Evolutionary conservation across 2,113 vertebrate species (phyloP).

Genomic region (Siniperca knerii): DNA sequence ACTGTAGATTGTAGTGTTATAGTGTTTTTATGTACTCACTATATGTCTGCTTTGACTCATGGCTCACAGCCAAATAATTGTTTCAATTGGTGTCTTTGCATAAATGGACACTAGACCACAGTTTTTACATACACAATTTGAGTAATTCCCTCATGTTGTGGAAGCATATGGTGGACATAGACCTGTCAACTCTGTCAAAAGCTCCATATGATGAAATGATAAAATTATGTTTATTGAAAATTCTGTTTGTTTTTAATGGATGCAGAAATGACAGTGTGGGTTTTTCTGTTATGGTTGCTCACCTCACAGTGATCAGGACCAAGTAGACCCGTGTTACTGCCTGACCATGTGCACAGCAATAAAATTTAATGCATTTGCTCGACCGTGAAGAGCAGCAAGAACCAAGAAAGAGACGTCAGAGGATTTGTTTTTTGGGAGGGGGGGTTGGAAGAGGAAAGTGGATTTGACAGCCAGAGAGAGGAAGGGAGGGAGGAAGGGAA

Average conservation of each 20-base stretch:
- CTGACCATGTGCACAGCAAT: slow-evolving; percentile 42
- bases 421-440: background rate
- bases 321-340: background rate
- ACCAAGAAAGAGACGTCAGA: slow-evolving; percentile 35
- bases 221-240: background rate
- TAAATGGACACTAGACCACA: background rate
- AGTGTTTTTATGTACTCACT: background rate
- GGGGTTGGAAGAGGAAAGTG: slow-evolving; percentile 32
- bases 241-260: background rate
- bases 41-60: background rate
- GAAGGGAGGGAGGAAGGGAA: slow-evolving; percentile 1
- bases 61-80: background rate
- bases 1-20: background rate
- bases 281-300: background rate
- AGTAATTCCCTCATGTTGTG: background rate
- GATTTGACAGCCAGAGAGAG: slow-evolving; percentile 59
- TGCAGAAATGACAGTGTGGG: background rate
- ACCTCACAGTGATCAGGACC: background rate
- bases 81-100: background rate
- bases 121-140: background rate
- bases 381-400: slow-evolving; percentile 54
- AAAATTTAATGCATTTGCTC: slow-evolving; percentile 40
- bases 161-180: background rate
- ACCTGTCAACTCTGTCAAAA: background rate
- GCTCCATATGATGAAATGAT: background rate